Evolutionary conservation across 2,797 vertebrate species (phyloP), one percentile per base, ranked within the genome.

Genomic region (Chrosomus eos): DNA sequence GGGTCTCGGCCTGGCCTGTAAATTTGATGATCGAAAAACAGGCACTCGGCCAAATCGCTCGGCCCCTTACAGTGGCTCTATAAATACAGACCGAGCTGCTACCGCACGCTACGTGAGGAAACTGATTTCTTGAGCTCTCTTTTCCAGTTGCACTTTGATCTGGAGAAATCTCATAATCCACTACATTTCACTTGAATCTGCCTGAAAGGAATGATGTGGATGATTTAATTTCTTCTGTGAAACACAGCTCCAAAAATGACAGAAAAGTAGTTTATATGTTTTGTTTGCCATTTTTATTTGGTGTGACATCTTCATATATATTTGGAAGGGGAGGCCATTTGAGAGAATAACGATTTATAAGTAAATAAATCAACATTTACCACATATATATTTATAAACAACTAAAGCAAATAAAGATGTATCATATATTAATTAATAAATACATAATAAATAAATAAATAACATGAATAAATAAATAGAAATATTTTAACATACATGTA

Each of bases 71-170:
- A 77, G 91, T 28, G 60, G 90, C 90, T 91, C 92, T 93, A 94
- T 94, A 94, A 95, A 94, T 95, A 95, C 92, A 71, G 64, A 93
- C 91, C 31, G 48, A 87, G 88, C 90, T 85, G 93, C 92, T 93
- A 91, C 93, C n/a, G 89, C 89, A 60, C 31, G 28, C 48, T 83
- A 31, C 43, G 10, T 1, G 38, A 38, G 75, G 78, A 75, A 43
- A 80, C 26, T 4, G 60, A 81, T 45, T 70, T 36, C 38, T 10
- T 45, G 21, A 28, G 8, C 26, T 28, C 43, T 79, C 58, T 80
- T 79, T 87, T 71, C 21, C 85, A 72, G 28, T 66, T 62, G 66
- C 73, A 60, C 43, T 76, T 80, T 13, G 23, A 87, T 60, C 58
- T 7, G 16, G n/a, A 89, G 23, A 86, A 55, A 85, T 85, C 88